Evolutionary conservation across 1,140 invertebrate genomes (phyloP), one percentile per base, ranked within the genome.

Genomic region (Drosophila willistoni): DNA sequence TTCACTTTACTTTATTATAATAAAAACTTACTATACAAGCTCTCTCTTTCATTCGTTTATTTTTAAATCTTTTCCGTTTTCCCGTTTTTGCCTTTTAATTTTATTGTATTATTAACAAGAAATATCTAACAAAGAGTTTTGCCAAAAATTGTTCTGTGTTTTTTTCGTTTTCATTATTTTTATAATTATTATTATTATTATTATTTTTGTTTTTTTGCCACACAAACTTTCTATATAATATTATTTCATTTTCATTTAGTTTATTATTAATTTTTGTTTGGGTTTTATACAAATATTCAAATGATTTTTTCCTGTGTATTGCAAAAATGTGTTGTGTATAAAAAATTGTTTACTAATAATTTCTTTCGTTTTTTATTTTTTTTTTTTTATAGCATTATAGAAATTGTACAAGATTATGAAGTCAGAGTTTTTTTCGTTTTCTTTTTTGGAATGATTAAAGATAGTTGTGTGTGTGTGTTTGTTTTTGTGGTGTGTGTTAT

Each of bases 21-120:
- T 78, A 65, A 70, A 64, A 83, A 80, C 77, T 85, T 83, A 85
- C 81, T 83, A 85, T 83, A 85, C 81, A 85, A 85, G 81, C 81
- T 85, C 81, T 79, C 80, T 77, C 67, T 65, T 56, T 71, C 60
- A 57, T 42, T 66, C 33, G 14, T 42, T 74, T 10, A 64, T n/a
- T 60, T 14, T 42, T 42, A 25, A 59, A 59, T 19, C 6, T 41
- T 10, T 47, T n/a, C n/a, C n/a, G n/a, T n/a, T n/a, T n/a, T 60
- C 12, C 14, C 33, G n/a, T 57, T 62, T 66, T 64, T 33, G 56
- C 60, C 71, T 55, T 64, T 41, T 66, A 29, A 65, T 47, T n/a
- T n/a, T 71, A 17, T 61, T 67, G 44, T 47, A 47, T 47, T 47
- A 17, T 51, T 71, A 71, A 77, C 75, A 74, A 75, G 29, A 73